These are phyloP conservation scores for human DNA, from an alignment of 2,113 vertebrate genomes.

Conservation along the genomic window GRCh38 chrX:17182501-17183000, in stretches of 20 bases:
- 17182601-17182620: neutral
- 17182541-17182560: neutral
- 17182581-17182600: neutral
- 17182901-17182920: constrained; percentile 25
- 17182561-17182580: neutral
- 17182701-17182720: neutral
- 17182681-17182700: neutral
- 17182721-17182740: neutral
- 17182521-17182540: neutral
- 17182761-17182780: neutral
- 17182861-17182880: neutral
- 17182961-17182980: constrained; percentile 5
- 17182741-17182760: neutral
- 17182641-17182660: neutral
- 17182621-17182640: neutral
- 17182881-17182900: neutral
- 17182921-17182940: neutral
- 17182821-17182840: neutral
- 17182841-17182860: neutral
- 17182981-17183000: constrained; percentile 48
- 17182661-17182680: constrained; percentile 29
- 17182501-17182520: neutral
- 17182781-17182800: neutral
- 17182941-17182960: constrained; percentile 11
- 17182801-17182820: neutral